phyloP scores from a whole-genome alignment of 2,888 invertebrate species.

The Drepana falcataria region DNA sequence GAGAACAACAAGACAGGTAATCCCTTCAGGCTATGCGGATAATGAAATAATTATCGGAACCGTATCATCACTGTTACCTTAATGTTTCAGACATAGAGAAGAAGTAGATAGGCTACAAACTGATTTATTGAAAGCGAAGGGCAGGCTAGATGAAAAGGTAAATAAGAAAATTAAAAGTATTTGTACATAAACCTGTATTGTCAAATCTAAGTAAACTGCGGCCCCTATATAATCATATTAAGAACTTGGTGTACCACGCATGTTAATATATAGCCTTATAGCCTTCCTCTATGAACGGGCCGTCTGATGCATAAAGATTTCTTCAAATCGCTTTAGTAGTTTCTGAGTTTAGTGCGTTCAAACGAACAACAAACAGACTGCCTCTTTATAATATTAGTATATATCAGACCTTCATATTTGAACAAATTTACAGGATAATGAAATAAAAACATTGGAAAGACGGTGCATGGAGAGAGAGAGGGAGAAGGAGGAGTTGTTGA shows the following conservation, averaged over 20 bases:
- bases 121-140: conserved; percentile 74
- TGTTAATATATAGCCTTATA: too few relatives aligned
- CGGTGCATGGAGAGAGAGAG: conserved; percentile 77
- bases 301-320: too few relatives aligned
- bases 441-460: conserved; percentile 73
- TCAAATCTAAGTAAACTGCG: too few relatives aligned
- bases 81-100: conserved; percentile 58
- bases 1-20: conserved; percentile 72
- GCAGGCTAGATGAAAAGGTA: conserved; percentile 73
- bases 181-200: neutral
- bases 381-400: too few relatives aligned
- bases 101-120: conserved; percentile 75
- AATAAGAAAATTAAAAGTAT: conserved; percentile 26
- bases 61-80: too few relatives aligned
- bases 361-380: too few relatives aligned
- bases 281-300: too few relatives aligned
- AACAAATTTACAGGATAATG: conserved; percentile 51
- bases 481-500: conserved; percentile 79
- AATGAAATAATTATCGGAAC: conserved; percentile 2
- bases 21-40: neutral
- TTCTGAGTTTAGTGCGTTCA: too few relatives aligned
- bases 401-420: neutral
- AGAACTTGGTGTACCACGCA: too few relatives aligned
- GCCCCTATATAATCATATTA: too few relatives aligned
- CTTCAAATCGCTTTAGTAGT: too few relatives aligned